Evolutionary conservation across 2,797 vertebrate species (phyloP).

Genomic region (Amphiprion clarkii): DNA sequence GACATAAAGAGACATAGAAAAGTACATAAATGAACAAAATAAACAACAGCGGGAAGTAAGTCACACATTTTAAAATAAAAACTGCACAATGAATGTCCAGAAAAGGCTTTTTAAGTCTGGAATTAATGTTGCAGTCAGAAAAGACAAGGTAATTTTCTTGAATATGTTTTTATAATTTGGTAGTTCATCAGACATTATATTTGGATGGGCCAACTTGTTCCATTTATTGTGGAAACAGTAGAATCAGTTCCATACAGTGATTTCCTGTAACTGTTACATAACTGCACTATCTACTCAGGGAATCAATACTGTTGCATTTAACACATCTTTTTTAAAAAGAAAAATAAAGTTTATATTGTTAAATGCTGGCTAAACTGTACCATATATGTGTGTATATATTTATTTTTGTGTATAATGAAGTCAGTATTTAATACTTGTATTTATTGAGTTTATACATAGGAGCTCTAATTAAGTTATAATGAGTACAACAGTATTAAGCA

Average conservation of each 20-base stretch:
- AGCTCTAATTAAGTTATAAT: too few relatives aligned
- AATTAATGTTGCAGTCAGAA: too few relatives aligned
- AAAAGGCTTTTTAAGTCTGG: too few relatives aligned
- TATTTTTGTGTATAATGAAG: too few relatives aligned
- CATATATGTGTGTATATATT: too few relatives aligned
- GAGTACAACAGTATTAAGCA: not conserved
- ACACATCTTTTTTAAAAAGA: not conserved
- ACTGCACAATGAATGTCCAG: too few relatives aligned
- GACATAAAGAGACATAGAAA: conserved; percentile 46
- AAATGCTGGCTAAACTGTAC: too few relatives aligned
- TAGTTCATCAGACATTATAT: not conserved
- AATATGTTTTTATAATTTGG: not conserved
- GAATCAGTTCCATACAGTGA: not conserved
- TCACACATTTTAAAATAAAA: not conserved
- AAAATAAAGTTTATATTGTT: too few relatives aligned
- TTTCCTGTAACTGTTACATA: not conserved
- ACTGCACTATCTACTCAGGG: not conserved
- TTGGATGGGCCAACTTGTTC: not conserved
- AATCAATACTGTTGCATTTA: not conserved
- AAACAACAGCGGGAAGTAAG: not conserved
- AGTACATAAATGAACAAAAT: not conserved
- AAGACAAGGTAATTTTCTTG: too few relatives aligned
- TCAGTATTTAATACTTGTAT: too few relatives aligned
- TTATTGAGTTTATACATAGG: too few relatives aligned
- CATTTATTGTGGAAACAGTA: too few relatives aligned